Percentiles rank a stretch among this genome's conserved stretches.
Conservation (phyloP, 2,113 vertebrate genomes). For the Alces alces region DNA sequence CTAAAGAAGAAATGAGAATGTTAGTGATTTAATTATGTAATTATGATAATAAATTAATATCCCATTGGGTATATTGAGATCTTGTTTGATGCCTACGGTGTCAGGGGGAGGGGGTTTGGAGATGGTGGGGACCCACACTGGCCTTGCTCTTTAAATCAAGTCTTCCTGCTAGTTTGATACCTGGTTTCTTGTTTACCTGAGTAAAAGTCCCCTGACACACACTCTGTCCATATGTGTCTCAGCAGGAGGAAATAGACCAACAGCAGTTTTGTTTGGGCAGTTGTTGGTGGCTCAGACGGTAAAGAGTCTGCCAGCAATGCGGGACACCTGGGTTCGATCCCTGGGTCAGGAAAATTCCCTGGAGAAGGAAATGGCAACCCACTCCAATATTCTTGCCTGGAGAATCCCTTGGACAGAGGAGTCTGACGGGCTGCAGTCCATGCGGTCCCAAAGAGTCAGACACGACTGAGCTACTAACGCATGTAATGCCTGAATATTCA, state of each 20-base stretch:
- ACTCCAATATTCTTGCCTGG: neutral
- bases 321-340: accelerated
- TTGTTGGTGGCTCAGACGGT: neutral
- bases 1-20: neutral
- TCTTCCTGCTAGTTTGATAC: neutral
- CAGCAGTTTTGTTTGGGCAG: neutral
- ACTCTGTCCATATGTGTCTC: neutral
- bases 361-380: neutral
- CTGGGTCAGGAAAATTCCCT: neutral
- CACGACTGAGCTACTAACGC: neutral
- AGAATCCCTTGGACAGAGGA: neutral
- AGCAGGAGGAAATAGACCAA: neutral
- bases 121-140: neutral
- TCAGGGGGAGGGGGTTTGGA: neutral
- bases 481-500: neutral
- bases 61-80: neutral
- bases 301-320: neutral
- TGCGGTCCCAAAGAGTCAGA: neutral
- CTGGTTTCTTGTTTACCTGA: neutral
- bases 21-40: neutral
- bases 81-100: neutral
- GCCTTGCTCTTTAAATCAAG: neutral
- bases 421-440: neutral
- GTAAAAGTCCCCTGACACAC: neutral
- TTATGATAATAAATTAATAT: neutral